Conservation (phyloP, 2,888 invertebrate genomes). For the Ectobius pallidus region DNA sequence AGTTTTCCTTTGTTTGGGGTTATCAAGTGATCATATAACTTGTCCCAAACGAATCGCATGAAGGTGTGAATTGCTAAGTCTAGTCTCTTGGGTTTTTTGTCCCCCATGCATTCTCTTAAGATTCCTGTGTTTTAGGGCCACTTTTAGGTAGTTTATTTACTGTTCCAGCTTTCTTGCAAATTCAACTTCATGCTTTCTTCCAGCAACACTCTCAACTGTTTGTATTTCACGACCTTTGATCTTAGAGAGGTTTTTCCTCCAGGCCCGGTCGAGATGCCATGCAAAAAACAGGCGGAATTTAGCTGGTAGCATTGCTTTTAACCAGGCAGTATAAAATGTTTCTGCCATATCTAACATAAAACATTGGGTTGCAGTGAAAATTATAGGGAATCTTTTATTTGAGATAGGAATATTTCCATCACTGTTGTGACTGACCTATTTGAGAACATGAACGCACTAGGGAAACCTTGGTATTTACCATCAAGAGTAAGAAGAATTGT, state of each 20-base stretch:
- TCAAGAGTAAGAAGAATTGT: constrained; percentile 45
- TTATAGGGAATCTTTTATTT: constrained; percentile 31
- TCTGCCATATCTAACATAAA: constrained; percentile 44
- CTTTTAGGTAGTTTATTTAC: constrained; percentile 13
- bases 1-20: no score
- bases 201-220: constrained; percentile 39
- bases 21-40: no score
- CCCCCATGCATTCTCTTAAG: constrained; percentile 46
- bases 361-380: no score
- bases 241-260: constrained; percentile 45
- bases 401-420: constrained; percentile 43
- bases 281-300: constrained; percentile 34
- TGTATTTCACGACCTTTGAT: constrained; percentile 43
- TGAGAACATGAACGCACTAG: constrained; percentile 44
- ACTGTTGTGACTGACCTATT: constrained; percentile 44
- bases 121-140: constrained; percentile 41
- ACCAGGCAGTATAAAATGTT: constrained; percentile 43
- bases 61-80: no score
- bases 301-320: constrained; percentile 28
- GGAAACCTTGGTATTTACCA: constrained; percentile 45
- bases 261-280: constrained; percentile 41
- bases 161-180: constrained; percentile 38
- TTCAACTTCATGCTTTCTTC: constrained; percentile 41
- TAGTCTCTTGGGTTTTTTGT: no score
- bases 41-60: no score